Base-by-base conservation (phyloP, 2,888 invertebrate species). In the Noctua fimbriata region DNA sequence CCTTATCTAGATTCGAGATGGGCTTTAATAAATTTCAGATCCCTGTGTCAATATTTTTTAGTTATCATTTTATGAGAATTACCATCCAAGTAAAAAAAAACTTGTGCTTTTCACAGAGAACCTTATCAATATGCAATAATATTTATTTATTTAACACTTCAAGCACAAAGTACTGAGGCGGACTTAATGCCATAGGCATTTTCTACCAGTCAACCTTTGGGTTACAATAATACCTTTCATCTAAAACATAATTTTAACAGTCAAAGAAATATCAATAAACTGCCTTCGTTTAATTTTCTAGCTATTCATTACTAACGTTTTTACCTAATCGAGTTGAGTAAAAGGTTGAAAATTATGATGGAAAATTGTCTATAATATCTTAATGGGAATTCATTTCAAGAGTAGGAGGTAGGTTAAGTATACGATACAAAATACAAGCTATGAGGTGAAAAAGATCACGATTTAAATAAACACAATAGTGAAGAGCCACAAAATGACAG, bases 11-110 rank as follows among this genome's bases (percentile, higher is more conserved):
- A 67, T 44, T 69, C 28, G 32, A 6, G 32, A 55, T 52, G 49
- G 28, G 49, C 44, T 73, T 78, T 71, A 70, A 75, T 65, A 67
- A 78, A 78, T 73, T 66, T 72, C 24, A 71, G 28, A 71, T 58
- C 24, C 21, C 36, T n/a, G 16, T 47, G 16, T 44, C 18, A 69
- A 73, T 52, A 79, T 79, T 55, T 82, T 28, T 32, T 36, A 21
- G 60, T 70, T 12, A 67, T 49, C n/a, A 9, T 74, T 58, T 71
- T 28, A 21, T 67, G n/a, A 67, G 18, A 67, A 67, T 78, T 63
- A 55, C 36, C 41, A 14, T 83, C 28, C 44, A 69, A 32, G 83
- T 55, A 76, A 60, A 55, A 47, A 24, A 12, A 55, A 41, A 14
- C 9, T 82, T n/a, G 3, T 21, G 66, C 18, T 78, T 71, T 12